These are phyloP conservation scores for Acanthosepion pharaonis DNA, from an alignment of 2,888 invertebrate genomes.

Conservation along the genomic window DNA sequence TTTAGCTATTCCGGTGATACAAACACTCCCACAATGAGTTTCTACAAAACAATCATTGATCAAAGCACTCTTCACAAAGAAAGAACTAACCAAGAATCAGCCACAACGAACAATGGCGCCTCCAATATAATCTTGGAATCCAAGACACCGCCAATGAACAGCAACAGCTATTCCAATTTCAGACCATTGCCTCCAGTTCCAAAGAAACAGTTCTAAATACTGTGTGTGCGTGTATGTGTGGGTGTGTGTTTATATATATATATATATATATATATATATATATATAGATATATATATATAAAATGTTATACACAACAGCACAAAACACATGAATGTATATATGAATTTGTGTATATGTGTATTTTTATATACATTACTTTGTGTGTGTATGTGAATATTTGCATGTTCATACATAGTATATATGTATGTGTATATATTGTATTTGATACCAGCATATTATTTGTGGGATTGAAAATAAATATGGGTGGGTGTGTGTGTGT, in stretches of 20 bases:
- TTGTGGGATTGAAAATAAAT: too few relatives aligned
- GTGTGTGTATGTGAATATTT: neutral
- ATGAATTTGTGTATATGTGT: neutral
- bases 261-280: neutral
- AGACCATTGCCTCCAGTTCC: constrained; percentile 6
- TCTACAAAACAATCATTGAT: constrained; percentile 9
- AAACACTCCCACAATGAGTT: constrained; percentile 21
- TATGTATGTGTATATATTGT: neutral
- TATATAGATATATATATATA: neutral
- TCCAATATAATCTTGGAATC: constrained; percentile 2
- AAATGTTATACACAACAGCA: too few relatives aligned
- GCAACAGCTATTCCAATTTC: neutral
- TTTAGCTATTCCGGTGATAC: neutral
- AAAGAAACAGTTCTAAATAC: neutral
- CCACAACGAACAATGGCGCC: neutral
- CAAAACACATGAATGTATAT: neutral
- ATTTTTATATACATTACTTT: neutral
- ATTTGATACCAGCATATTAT: too few relatives aligned
- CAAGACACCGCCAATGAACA: neutral
- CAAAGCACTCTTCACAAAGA: neutral
- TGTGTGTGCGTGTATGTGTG: too few relatives aligned
- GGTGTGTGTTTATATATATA: neutral
- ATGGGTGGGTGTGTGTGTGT: too few relatives aligned
- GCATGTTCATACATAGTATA: neutral
- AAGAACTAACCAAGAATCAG: constrained; percentile 9